These are phyloP conservation scores for Bhutanitis thaidina DNA, from an alignment of 2,888 invertebrate species.

Conservation along the genomic window DNA sequence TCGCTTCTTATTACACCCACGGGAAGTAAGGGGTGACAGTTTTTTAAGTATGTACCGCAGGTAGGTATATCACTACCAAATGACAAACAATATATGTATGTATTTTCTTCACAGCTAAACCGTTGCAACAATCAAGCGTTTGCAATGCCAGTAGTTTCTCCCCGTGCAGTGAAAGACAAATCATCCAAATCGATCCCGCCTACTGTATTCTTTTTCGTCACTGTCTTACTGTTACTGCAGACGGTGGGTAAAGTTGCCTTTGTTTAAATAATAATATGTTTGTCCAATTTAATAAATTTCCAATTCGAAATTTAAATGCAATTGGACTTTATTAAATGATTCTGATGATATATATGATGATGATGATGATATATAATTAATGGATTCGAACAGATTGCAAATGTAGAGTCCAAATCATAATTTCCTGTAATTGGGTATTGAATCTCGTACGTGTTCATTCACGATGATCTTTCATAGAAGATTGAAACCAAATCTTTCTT, in stretches of 20 bases:
- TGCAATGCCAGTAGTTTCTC: constrained; percentile 46
- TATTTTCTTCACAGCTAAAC: constrained; percentile 47
- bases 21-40: no score
- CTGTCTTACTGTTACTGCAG: constrained; percentile 59
- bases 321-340: background rate
- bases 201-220: constrained; percentile 61
- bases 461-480: no score
- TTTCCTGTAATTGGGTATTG: no score
- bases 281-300: background rate
- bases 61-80: no score
- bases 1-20: no score
- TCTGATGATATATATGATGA: no score
- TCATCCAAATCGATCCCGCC: constrained; percentile 43
- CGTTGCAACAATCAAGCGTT: constrained; percentile 67
- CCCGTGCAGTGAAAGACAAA: constrained; percentile 30
- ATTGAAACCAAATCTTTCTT: background rate
- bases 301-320: constrained; percentile 8
- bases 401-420: no score
- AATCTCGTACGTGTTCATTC: no score
- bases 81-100: no score
- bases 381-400: no score
- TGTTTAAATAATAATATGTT: constrained; percentile 32
- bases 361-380: no score
- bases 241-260: constrained; percentile 64
- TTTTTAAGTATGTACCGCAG: no score